Base-by-base conservation (phyloP, 1,140 invertebrate species). In the Macrosteles quadrilineatus region DNA sequence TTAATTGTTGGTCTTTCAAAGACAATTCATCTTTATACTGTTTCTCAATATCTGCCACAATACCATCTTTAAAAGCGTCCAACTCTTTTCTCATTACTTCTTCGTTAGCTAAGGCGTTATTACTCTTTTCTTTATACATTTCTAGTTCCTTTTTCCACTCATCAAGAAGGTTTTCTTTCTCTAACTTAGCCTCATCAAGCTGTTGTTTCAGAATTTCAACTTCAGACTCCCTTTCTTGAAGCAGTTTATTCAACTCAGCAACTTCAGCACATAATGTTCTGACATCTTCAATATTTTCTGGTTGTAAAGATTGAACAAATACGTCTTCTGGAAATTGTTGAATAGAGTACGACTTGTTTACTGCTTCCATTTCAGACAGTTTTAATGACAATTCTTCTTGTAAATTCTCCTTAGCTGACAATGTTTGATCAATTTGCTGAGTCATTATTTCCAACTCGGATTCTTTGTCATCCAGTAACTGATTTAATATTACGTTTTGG, bases 131-230 rank as follows among this genome's bases (percentile, higher is more conserved):
- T 63, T 64, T 65, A n/a, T 53, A 55, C 45, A 29, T 29, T 31
- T 65, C 29, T 23, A 64, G 19, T 65, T 70, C 68, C 45, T 70
- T 62, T 65, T 70, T 65, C 31, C 30, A 45, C 25, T 64, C 63
- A 47, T 70, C 32, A 53, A 70, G n/a, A 21, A 70, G n/a, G 29
- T 45, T 53, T 29, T 70, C 62, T 50, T 65, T 63, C 3, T 65
- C 62, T 12, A 63, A 25, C 17, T 21, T 65, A 1, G 30, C 21
- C 72, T 70, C 1, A 47, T 68, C 4, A 79, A 72, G 1, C n/a
- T 71, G 25, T 57, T 68, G 50, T 76, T 75, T 14, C 75, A 72
- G 1, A 62, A 62, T 21, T 78, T 76, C 21, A 76, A 63, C 70
- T 79, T 66, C 23, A 43, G 32, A 21, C 45, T 66, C 63, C 21